Evolutionary conservation across 2,113 vertebrate genomes (phyloP), one percentile per base, ranked within the genome.

Genomic region (Sylvilagus bachmani): DNA sequence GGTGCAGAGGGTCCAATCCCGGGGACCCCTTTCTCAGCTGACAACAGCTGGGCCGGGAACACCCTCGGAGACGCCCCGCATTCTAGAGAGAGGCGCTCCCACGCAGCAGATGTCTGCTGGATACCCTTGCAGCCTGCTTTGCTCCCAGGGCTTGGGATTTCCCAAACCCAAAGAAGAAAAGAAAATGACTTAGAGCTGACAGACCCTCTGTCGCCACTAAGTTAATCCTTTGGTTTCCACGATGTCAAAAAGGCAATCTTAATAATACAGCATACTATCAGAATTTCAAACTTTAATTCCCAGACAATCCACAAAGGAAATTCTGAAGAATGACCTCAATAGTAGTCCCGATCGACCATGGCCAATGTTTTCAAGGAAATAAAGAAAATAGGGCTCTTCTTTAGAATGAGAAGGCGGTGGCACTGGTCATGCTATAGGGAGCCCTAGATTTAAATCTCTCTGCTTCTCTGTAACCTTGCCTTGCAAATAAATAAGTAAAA

Each of bases 41-140:
- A 94, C 75, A 80, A 95, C 97, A 98, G 97, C 98, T 98, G 98
- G 95, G 85, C 94, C 95, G n/a, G 93, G 92, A 95, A 96, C 94
- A 94, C 58, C 94, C 93, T 53, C 12, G 9, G 94, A 82, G 73
- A 80, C 0, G 0, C n/a, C 93, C 92, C 19, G 61, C 29, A 80
- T 95, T 89, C 86, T 95, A 21, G 36, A 78, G 74, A 77, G 64
- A 14, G 19, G 27, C 89, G 97, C 78, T 73, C 94, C 70, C 84
- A 69, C 53, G 88, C 70, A 90, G 73, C 88, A 91, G 92, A 91
- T 78, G 38, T 77, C 96, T 96, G 90, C 92, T 84, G 95, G 66
- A 94, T 94, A 87, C 67, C 86, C 78, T 6, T 51, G 3, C 36
- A 90, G 66, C 49, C 95, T 80, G 62, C 58, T 88, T 92, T 95